These are phyloP conservation scores for Noctilio leporinus DNA, from an alignment of 2,113 vertebrate genomes.

Conservation along the genomic window DNA sequence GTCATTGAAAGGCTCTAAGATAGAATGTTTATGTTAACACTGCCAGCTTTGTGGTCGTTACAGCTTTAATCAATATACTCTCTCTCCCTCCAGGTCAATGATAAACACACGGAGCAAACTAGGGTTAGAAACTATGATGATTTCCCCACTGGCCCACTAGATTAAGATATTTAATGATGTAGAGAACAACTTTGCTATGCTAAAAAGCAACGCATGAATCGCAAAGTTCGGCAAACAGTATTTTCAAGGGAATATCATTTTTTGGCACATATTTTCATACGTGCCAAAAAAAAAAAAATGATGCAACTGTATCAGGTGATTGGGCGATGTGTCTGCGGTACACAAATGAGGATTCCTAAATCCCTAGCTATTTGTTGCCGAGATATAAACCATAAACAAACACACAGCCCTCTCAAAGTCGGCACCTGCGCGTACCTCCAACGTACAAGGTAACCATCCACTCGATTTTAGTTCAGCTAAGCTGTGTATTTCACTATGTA, in stretches of 20 bases:
- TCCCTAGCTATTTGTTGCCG: conserved; percentile 40
- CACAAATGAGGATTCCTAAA: not conserved
- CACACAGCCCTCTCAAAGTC: not conserved
- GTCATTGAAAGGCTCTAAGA: not conserved
- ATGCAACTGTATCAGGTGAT: conserved; percentile 10
- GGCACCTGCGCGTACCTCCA: not conserved
- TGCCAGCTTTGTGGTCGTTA: not conserved
- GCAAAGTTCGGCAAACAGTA: not conserved
- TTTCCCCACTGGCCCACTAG: not conserved
- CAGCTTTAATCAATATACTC: not conserved
- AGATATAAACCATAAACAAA: conserved; percentile 50
- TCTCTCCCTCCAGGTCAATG: not conserved
- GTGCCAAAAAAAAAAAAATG: not conserved
- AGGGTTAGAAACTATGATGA: not conserved
- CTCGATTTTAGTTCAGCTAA: not conserved
- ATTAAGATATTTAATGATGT: not conserved
- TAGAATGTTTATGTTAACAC: not conserved
- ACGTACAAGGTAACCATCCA: not conserved
- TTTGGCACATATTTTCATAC: not conserved
- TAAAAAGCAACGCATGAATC: not conserved
- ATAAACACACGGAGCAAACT: not conserved
- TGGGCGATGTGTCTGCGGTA: not conserved
- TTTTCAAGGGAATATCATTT: conserved; percentile 4
- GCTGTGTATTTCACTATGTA: not conserved
- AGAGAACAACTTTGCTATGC: not conserved